A percentile compares a stretch with the other conserved stretches of the same genome.
Conservation (phyloP, 2,888 invertebrate species). For the Argynnis bischoffii region DNA sequence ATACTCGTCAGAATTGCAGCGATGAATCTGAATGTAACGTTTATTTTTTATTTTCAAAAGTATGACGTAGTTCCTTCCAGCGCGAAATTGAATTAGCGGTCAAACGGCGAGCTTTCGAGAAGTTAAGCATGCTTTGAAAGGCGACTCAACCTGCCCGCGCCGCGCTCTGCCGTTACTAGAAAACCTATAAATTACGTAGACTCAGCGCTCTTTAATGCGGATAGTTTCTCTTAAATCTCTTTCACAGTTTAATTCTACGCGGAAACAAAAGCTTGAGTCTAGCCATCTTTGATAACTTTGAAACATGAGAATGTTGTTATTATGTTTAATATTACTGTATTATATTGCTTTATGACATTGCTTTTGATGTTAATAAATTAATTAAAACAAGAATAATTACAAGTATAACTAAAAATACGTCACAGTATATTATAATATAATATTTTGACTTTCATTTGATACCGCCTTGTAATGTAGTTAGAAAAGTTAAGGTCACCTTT, state of each 20-base stretch:
- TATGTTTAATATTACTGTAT: neutral
- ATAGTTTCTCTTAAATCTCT: neutral
- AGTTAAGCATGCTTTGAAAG: slow-evolving; percentile 20
- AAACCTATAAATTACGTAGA: slow-evolving; percentile 12
- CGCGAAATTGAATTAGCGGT: slow-evolving; percentile 19
- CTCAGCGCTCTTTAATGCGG: slow-evolving; percentile 16
- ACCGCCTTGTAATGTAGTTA: too few species aligned
- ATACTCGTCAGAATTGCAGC: too few species aligned
- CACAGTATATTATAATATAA: too few species aligned
- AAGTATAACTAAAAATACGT: too few species aligned
- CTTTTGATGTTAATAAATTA: neutral
- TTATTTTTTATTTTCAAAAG: slow-evolving; percentile 1
- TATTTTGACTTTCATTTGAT: too few species aligned
- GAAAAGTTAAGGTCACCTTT: too few species aligned
- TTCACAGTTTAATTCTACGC: slow-evolving; percentile 2
- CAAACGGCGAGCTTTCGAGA: slow-evolving; percentile 23
- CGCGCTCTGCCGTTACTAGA: neutral
- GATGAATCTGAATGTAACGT: neutral
- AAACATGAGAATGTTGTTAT: neutral
- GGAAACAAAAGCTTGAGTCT: slow-evolving; percentile 9
- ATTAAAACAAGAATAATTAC: neutral
- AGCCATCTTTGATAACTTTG: slow-evolving; percentile 1
- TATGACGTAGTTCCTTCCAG: slow-evolving; percentile 11
- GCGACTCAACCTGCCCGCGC: neutral
- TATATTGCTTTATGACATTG: neutral